Percentiles rank a stretch among this genome's conserved stretches.
Evolutionary conservation across 2,888 invertebrate genomes (phyloP).

Genomic region (Venusia cambrica): DNA sequence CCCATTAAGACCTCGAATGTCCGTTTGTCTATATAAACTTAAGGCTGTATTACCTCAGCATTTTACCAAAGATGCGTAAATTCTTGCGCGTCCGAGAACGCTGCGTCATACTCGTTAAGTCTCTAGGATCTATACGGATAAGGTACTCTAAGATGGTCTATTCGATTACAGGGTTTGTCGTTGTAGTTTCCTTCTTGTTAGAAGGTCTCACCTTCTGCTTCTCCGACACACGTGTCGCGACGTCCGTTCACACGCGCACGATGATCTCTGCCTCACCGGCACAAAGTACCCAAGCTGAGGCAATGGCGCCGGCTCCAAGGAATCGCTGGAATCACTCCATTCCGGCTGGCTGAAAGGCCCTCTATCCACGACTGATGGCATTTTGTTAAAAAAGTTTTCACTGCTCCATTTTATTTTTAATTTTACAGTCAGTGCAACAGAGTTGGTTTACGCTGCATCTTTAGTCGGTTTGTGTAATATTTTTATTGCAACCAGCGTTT

Average conservation of each 20-base stretch:
- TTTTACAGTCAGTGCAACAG: background rate
- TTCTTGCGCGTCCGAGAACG: too few relatives aligned
- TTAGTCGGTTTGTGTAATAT: background rate
- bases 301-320: slow-evolving; percentile 59
- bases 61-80: too few relatives aligned
- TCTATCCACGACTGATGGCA: slow-evolving; percentile 66
- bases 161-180: too few relatives aligned
- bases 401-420: slow-evolving; percentile 1
- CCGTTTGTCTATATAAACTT: too few relatives aligned
- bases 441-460: background rate
- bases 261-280: slow-evolving; percentile 72
- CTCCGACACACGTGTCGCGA: slow-evolving; percentile 71
- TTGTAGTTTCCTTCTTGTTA: too few relatives aligned
- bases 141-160: too few relatives aligned
- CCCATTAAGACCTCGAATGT: too few relatives aligned
- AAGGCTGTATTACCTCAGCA: too few relatives aligned
- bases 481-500: slow-evolving; percentile 5
- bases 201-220: slow-evolving; percentile 74
- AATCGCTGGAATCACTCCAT: slow-evolving; percentile 74
- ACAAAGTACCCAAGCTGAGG: slow-evolving; percentile 83
- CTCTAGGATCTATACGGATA: too few relatives aligned
- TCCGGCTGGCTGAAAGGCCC: slow-evolving; percentile 71
- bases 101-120: too few relatives aligned
- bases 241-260: slow-evolving; percentile 50
- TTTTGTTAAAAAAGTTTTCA: slow-evolving; percentile 31